phyloP scores from a whole-genome alignment of 2,797 vertebrate species.

The Hippoglossus hippoglossus region DNA sequence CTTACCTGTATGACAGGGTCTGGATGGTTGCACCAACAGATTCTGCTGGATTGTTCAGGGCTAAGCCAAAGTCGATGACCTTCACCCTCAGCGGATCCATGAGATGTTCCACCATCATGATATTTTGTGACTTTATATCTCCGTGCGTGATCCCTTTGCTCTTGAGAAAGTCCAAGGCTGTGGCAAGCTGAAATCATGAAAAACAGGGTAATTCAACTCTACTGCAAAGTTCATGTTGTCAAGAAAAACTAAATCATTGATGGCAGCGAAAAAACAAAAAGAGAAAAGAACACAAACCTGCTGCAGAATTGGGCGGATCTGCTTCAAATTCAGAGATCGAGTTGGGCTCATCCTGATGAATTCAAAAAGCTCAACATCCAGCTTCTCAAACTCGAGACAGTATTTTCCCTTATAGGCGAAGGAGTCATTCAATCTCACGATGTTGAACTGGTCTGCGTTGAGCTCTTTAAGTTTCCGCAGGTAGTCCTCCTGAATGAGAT shows the following conservation, averaged over 20 bases:
- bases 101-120: not conserved
- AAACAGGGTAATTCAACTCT: no score
- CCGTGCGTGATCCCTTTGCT: not conserved
- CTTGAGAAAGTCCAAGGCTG: not conserved
- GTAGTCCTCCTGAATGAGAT: not conserved
- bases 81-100: not conserved
- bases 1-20: not conserved
- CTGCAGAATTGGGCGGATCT: no score
- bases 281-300: no score
- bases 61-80: not conserved
- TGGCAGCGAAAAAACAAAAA: not conserved
- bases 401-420: not conserved
- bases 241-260: not conserved
- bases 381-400: conserved; percentile 14
- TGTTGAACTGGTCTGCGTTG: not conserved
- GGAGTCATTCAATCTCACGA: conserved; percentile 5
- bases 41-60: not conserved
- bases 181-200: not conserved
- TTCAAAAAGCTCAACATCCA: no score
- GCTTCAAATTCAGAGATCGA: no score
- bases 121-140: not conserved
- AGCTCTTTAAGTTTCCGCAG: not conserved
- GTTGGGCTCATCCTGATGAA: no score
- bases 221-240: no score
- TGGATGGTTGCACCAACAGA: not conserved